Percentiles rank a stretch among this genome's conserved stretches.
These are phyloP conservation scores for Dendropsophus ebraccatus DNA, from an alignment of 2,113 vertebrate species.

Conservation along the genomic window DNA sequence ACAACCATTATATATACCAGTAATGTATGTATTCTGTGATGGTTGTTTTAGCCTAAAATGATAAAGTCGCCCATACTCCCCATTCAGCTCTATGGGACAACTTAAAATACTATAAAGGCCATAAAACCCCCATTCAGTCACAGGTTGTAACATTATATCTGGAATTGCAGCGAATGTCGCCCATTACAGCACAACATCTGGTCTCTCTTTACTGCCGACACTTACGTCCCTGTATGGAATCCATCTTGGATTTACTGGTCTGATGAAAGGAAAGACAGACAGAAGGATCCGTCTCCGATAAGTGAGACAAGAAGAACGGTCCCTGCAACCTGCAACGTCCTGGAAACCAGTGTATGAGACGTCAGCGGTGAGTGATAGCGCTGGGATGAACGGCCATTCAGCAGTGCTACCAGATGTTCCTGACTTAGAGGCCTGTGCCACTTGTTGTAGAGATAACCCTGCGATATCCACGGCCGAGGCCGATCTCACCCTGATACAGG, in stretches of 20 bases:
- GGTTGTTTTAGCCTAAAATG: no score
- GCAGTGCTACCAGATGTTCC: conserved; percentile 14
- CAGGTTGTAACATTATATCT: background rate
- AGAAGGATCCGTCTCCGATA: background rate
- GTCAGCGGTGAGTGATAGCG: conserved; percentile 7
- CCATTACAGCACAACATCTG: background rate
- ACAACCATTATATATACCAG: no score
- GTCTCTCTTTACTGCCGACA: background rate
- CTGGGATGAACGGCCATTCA: background rate
- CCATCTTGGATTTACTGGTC: background rate
- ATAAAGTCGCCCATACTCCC: no score
- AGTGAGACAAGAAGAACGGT: background rate
- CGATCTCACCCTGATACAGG: conserved; percentile 26
- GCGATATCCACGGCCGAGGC: conserved; percentile 23
- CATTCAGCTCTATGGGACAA: no score
- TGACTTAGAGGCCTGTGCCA: conserved; percentile 19
- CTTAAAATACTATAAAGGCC: no score
- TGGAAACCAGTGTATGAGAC: conserved; percentile 8
- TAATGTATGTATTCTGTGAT: no score
- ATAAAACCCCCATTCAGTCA: no score
- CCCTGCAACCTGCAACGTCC: conserved; percentile 10
- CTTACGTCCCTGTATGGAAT: background rate
- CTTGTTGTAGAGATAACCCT: conserved; percentile 44
- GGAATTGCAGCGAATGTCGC: background rate
- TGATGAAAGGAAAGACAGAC: background rate